phyloP scores from a whole-genome alignment of 2,797 vertebrate genomes.

The Myotis myotis region DNA sequence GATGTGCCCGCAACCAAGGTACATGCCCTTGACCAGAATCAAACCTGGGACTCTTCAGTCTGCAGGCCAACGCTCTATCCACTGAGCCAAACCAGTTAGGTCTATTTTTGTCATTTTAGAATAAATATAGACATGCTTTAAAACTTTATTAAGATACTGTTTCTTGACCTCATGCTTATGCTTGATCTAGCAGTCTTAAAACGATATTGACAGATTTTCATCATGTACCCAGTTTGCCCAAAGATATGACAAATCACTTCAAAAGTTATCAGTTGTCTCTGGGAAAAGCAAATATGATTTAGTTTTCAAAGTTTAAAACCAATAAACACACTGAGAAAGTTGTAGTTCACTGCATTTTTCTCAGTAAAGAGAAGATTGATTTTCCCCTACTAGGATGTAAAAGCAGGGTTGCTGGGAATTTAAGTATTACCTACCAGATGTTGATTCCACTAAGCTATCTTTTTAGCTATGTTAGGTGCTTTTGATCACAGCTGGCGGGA shows the following conservation, averaged over 20 bases:
- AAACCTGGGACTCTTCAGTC: too few species aligned
- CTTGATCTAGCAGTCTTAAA: neutral
- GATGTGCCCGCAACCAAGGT: too few species aligned
- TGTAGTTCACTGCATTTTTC: slow-evolving; percentile 45
- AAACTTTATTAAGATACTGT: neutral
- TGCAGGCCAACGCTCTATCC: too few species aligned
- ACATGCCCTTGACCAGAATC: too few species aligned
- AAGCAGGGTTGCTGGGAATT: slow-evolving; percentile 60
- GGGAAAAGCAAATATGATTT: slow-evolving; percentile 48
- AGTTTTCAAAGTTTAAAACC: slow-evolving; percentile 52
- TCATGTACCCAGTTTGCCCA: neutral
- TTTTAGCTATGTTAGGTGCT: slow-evolving; percentile 49
- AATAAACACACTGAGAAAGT: slow-evolving; percentile 44
- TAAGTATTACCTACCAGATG: slow-evolving; percentile 69
- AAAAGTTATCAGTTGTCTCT: neutral
- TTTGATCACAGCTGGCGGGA: slow-evolving; percentile 67
- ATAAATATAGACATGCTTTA: neutral
- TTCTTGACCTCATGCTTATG: neutral
- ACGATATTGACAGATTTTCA: neutral
- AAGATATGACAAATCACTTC: neutral
- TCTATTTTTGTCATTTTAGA: neutral
- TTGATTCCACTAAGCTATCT: slow-evolving; percentile 49
- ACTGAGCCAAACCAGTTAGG: too few species aligned
- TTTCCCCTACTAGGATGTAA: slow-evolving; percentile 55
- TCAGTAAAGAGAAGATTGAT: slow-evolving; percentile 68